A percentile compares a stretch with the other conserved stretches of the same genome.
Conservation (phyloP, 2,797 vertebrate species). For the Luscinia luscinia region DNA sequence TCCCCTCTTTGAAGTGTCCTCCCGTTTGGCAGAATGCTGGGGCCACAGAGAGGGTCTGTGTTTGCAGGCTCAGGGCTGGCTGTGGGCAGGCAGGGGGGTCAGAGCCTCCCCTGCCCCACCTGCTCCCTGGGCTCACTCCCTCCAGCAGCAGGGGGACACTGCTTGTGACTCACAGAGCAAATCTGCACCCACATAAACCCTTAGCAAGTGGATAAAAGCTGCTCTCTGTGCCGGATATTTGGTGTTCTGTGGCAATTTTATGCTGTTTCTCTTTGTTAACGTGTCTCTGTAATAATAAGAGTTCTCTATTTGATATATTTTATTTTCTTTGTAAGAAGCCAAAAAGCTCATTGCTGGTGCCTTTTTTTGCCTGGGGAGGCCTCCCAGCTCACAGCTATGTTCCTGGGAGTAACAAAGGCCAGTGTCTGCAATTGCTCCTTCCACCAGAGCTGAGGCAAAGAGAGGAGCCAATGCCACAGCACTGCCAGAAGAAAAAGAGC, state of each 20-base stretch:
- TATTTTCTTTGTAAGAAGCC: constrained; percentile 47
- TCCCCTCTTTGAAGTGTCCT: constrained; percentile 23
- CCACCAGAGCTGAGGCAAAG: not conserved
- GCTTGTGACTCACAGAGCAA: constrained; percentile 7
- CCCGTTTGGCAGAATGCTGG: constrained; percentile 27
- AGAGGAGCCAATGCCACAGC: not conserved
- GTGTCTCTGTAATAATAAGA: constrained; percentile 57
- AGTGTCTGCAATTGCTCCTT: not conserved
- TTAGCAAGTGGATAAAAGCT: constrained; percentile 36
- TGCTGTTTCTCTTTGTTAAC: constrained; percentile 69
- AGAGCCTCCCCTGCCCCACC: not conserved
- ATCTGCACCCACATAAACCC: not conserved
- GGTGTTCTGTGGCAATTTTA: constrained; percentile 58
- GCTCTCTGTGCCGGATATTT: constrained; percentile 62
- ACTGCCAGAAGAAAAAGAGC: not conserved
- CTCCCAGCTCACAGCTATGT: constrained; percentile 9
- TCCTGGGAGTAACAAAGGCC: not conserved
- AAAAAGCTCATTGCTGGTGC: constrained; percentile 67
- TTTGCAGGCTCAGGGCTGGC: not conserved
- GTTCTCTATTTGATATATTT: constrained; percentile 52
- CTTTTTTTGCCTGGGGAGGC: constrained; percentile 48
- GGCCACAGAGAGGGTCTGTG: not conserved
- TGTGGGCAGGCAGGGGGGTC: not conserved
- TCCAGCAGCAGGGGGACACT: not conserved
- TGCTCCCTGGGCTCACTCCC: not conserved